These are phyloP conservation scores for Turnix velox DNA, from an alignment of 2,113 vertebrate species.

Conservation along the genomic window DNA sequence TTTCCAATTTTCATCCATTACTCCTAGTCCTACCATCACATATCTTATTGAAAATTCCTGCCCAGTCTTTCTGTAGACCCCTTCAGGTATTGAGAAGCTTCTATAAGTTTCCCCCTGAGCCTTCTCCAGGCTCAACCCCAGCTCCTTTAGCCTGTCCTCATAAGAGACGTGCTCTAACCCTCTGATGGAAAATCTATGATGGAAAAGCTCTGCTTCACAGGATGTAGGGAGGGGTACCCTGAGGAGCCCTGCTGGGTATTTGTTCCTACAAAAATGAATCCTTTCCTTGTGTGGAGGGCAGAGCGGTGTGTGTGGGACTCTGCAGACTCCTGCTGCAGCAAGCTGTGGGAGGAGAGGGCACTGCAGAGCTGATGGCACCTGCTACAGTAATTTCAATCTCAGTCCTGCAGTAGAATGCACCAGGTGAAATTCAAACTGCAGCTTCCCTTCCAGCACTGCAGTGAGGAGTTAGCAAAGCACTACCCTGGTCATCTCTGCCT, in stretches of 20 bases:
- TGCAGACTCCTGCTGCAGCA: background rate
- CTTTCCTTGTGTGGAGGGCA: background rate
- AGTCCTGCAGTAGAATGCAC: background rate
- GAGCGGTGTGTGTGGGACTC: background rate
- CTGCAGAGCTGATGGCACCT: accelerated
- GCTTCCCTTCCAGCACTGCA: background rate
- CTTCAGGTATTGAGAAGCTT: no score
- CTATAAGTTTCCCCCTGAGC: no score
- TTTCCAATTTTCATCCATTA: no score
- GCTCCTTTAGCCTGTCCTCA: no score
- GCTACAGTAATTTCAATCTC: background rate
- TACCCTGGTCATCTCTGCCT: background rate
- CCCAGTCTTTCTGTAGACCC: no score
- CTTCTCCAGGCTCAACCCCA: no score
- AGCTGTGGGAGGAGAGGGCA: background rate
- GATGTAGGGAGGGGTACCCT: background rate
- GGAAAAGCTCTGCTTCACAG: background rate
- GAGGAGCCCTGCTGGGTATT: background rate
- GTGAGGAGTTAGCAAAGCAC: background rate
- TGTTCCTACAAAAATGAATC: background rate
- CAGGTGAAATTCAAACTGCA: background rate
- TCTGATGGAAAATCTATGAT: no score
- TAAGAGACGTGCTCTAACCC: no score
- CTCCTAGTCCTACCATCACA: no score
- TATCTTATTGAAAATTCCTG: no score